Conservation (phyloP, 2,888 invertebrate species). For the Toxonevra muliebris region DNA sequence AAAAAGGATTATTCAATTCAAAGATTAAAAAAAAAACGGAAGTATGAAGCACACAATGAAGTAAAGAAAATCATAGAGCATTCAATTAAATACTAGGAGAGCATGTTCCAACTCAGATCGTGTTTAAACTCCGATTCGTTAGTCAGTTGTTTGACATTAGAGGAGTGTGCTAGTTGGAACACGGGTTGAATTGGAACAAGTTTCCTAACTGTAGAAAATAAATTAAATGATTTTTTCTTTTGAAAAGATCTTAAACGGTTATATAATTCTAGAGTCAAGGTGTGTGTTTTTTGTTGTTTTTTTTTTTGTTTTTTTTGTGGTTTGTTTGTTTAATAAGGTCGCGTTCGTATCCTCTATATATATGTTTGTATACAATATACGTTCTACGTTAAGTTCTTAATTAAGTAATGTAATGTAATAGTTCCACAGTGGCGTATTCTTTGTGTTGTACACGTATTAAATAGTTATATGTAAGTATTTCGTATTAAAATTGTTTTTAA, state of each 20-base stretch:
- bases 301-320: constrained; percentile 25
- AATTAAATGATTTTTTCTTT: constrained; percentile 19
- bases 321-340: constrained; percentile 25
- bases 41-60: no score
- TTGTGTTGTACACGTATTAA: background rate
- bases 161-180: no score
- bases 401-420: no score
- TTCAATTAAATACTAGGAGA: no score
- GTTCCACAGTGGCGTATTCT: no score
- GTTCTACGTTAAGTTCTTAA: background rate
- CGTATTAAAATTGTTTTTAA: background rate
- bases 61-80: no score
- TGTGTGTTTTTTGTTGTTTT: constrained; percentile 23
- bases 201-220: no score
- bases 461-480: constrained; percentile 2
- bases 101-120: no score
- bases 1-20: no score
- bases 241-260: constrained; percentile 48
- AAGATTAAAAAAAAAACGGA: no score
- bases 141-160: no score
- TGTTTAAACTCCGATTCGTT: no score
- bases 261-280: constrained; percentile 25
- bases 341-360: constrained; percentile 16
- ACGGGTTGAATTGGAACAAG: background rate
- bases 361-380: background rate